Conservation (phyloP, 2,888 invertebrate species). For the Mesopsocus fuscifrons region DNA sequence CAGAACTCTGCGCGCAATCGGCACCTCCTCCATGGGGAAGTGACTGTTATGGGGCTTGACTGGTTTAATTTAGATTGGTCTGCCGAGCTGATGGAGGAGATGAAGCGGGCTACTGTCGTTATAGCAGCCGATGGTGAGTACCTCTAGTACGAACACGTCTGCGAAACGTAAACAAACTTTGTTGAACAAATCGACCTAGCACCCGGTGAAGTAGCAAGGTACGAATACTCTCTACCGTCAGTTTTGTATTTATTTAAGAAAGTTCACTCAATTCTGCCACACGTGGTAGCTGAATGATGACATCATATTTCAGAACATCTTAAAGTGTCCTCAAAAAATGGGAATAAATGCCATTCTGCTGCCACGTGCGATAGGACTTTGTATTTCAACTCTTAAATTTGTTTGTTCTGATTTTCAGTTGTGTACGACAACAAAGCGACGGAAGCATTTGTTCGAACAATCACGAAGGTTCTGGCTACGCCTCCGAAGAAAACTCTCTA, state of each 20-base stretch:
- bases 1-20: constrained; percentile 48
- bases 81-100: constrained; percentile 30
- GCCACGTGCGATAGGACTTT: too few species aligned
- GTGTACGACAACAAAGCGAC: constrained; percentile 71
- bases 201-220: too few species aligned
- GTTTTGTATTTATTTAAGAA: too few species aligned
- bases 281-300: too few species aligned
- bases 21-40: constrained; percentile 34
- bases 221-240: too few species aligned
- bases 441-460: constrained; percentile 52
- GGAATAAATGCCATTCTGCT: too few species aligned
- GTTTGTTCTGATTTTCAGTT: constrained; percentile 51
- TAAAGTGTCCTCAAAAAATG: too few species aligned
- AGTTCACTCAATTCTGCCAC: too few species aligned
- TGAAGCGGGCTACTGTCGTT: constrained; percentile 41
- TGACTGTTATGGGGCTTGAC: constrained; percentile 45
- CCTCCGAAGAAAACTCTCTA: constrained; percentile 41
- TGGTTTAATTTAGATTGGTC: constrained; percentile 42
- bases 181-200: too few species aligned
- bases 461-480: constrained; percentile 42
- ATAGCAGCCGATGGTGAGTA: constrained; percentile 67
- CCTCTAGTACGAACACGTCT: background rate
- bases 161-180: too few species aligned
- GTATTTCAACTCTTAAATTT: too few species aligned
- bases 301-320: too few species aligned